These are phyloP conservation scores for Neodontobutis hainanensis DNA, from an alignment of 2,113 vertebrate species.

Conservation along the genomic window DNA sequence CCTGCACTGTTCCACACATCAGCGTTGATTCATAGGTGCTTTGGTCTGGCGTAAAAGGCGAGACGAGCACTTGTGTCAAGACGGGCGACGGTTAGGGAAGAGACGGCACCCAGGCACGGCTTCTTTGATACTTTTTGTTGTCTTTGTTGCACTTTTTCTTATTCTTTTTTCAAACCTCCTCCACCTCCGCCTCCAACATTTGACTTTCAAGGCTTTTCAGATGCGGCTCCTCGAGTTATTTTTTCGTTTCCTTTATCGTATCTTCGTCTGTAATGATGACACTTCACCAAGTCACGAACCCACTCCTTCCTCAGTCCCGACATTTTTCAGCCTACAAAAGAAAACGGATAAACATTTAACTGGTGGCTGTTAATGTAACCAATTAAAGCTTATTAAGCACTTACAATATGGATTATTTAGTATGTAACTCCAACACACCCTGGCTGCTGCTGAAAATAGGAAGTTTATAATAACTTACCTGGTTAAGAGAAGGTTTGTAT, in stretches of 20 bases:
- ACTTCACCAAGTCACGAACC: constrained; percentile 61
- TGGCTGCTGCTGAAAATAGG: no score
- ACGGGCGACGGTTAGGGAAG: constrained; percentile 66
- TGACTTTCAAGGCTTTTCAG: constrained; percentile 71
- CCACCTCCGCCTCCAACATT: constrained; percentile 54
- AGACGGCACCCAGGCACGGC: constrained; percentile 51
- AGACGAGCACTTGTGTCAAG: constrained; percentile 60
- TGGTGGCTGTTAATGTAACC: neutral
- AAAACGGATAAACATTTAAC: constrained; percentile 26
- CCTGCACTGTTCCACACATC: constrained; percentile 62
- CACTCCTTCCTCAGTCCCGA: constrained; percentile 24
- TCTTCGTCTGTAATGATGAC: constrained; percentile 69
- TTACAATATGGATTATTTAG: no score
- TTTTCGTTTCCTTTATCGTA: constrained; percentile 21
- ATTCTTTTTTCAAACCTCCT: neutral
- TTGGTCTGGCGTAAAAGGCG: constrained; percentile 67
- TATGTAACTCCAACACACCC: no score
- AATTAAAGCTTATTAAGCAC: no score
- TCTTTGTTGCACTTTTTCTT: constrained; percentile 19
- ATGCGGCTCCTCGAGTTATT: constrained; percentile 44
- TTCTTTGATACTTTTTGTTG: constrained; percentile 67
- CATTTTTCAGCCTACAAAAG: constrained; percentile 63
- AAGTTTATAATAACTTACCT: no score
- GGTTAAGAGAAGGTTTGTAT: no score
- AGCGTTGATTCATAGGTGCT: constrained; percentile 60